Percentiles rank a stretch among this genome's conserved stretches.
phyloP scores from a whole-genome alignment of 2,888 invertebrate genomes.

The Hypercompe scribonia region DNA sequence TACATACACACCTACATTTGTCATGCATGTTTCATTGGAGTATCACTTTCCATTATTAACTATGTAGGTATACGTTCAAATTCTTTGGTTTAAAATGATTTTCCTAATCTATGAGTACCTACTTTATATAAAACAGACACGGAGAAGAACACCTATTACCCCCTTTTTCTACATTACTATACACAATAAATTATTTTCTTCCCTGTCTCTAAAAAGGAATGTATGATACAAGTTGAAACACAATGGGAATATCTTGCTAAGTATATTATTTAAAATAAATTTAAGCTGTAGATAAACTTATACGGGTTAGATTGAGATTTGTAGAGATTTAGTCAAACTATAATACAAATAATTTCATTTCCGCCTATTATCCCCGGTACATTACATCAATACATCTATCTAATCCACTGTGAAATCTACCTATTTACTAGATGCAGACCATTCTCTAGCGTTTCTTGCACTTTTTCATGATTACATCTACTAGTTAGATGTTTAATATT shows the following conservation, averaged over 20 bases:
- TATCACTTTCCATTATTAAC: constrained; percentile 49
- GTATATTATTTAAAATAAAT: not conserved
- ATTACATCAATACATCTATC: constrained; percentile 51
- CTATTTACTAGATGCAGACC: constrained; percentile 62
- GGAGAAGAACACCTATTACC: constrained; percentile 11
- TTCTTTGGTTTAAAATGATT: constrained; percentile 14
- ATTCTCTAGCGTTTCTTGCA: constrained; percentile 72
- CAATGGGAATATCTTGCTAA: constrained; percentile 1
- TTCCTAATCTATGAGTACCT: constrained; percentile 10
- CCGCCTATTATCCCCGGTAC: constrained; percentile 22
- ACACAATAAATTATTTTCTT: constrained; percentile 14
- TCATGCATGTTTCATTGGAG: constrained; percentile 75
- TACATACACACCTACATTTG: constrained; percentile 61
- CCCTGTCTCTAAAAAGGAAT: constrained; percentile 8
- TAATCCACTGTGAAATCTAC: constrained; percentile 53
- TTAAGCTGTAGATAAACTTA: constrained; percentile 22
- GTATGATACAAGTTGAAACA: constrained; percentile 26
- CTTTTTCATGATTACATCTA: constrained; percentile 61
- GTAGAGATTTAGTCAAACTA: constrained; percentile 30
- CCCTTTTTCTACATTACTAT: constrained; percentile 6
- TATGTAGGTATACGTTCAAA: constrained; percentile 22
- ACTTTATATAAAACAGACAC: constrained; percentile 12
- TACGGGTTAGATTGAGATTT: constrained; percentile 37
- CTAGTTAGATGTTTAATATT: constrained; percentile 49
- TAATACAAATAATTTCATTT: constrained; percentile 28